These are phyloP conservation scores for roundworm (Caenorhabditis elegans) DNA, from an alignment of 1,140 invertebrate genomes.

Conservation along the genomic window DNA sequence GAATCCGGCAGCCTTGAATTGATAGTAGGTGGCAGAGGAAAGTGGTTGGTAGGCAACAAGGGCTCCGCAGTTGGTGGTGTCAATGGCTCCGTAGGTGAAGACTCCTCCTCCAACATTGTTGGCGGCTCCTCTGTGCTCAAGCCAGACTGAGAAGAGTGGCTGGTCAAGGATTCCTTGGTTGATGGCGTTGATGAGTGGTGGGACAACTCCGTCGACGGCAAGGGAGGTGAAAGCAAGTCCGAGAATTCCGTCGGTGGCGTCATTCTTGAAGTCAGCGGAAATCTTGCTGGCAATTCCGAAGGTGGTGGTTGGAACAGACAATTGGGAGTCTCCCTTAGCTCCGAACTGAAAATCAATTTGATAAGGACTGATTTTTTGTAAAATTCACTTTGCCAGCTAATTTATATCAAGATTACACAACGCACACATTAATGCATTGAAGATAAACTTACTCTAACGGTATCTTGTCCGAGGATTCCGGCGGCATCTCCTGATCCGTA, in stretches of 20 bases:
- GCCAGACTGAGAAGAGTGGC: constrained; percentile 40
- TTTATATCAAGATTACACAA: no score
- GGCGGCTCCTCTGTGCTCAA: constrained; percentile 20
- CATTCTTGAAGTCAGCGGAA: constrained; percentile 35
- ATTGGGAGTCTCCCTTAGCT: constrained; percentile 13
- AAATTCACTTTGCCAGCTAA: no score
- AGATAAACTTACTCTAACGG: constrained; percentile 34
- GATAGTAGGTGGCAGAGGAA: constrained; percentile 41
- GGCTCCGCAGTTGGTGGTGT: constrained; percentile 42
- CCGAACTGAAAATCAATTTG: constrained; percentile 31
- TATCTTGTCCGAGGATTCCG: constrained; percentile 40
- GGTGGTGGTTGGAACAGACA: constrained; percentile 31
- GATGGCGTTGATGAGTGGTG: constrained; percentile 45
- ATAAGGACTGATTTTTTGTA: not conserved
- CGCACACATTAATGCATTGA: no score
- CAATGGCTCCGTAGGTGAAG: constrained; percentile 46
- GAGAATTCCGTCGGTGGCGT: constrained; percentile 81
- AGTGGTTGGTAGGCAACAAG: constrained; percentile 42
- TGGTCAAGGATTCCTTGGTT: constrained; percentile 40
- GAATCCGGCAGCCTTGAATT: constrained; percentile 39
- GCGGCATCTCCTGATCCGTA: constrained; percentile 39
- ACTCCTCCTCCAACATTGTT: constrained; percentile 39
- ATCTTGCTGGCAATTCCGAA: constrained; percentile 41
- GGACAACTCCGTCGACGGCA: constrained; percentile 68
- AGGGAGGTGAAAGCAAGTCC: constrained; percentile 85